Base-by-base conservation (phyloP, 1,140 invertebrate genomes). In the Brachionus paranguensis region DNA sequence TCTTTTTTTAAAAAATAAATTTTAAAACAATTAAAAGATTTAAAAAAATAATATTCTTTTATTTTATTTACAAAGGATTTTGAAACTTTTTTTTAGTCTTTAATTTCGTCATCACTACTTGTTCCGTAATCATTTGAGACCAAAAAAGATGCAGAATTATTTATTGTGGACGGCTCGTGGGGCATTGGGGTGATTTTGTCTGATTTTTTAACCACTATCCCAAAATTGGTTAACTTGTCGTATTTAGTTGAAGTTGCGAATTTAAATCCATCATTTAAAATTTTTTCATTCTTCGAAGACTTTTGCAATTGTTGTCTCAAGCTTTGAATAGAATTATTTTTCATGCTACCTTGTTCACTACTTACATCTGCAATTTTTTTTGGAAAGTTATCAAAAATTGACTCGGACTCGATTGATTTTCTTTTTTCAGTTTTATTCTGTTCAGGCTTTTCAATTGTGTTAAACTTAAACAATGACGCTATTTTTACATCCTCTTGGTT, bases 401-500 rank as follows among this genome's bases (percentile, higher is more conserved):
- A 60, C 17, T 81, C 53, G 7, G 33, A 41, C 64, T 81, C 78
- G 0, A 81, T 81, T 47, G 43, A 43, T 27, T 81, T 81, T 64
- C 78, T 17, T 68, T 81, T 81, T 27, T 64, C 53, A 4, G 6
- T 14, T 60, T 43, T 81, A 27, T 10, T 64, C 37, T 81, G 27
- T 47, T 81, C 53, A 10, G 33, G 12, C 1, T 81, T 68, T 84
- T 87, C 85, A 17, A 87, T 84, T 29, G 87, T 86, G 55, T 85
- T 86, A 74, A 87, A 89, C 83, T 93, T 92, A 65, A 96, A 90
- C 24, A 96, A 89, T 3, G 92, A 91, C 0, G 95, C 95, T 87
- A 95, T 90, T 88, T 92, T 92, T 70, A 91, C 90, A 86, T 96
- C 95, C 85, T 95, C 93, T 85, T 93, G 92, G 45, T 91, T 90